phyloP scores from a whole-genome alignment of 2,113 vertebrate species.

The Sylvia atricapilla region DNA sequence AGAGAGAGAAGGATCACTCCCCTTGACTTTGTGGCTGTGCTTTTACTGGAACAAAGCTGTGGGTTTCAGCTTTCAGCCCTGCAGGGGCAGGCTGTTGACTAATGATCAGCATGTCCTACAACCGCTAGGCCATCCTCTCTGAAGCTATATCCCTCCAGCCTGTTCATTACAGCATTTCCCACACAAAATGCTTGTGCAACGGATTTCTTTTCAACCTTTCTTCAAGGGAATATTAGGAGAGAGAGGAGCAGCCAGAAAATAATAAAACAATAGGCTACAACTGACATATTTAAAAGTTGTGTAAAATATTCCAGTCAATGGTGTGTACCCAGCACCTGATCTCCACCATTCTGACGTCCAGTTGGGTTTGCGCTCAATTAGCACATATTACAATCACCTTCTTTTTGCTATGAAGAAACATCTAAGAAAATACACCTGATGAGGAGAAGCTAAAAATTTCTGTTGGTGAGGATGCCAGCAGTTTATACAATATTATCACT shows the following conservation, averaged over 20 bases:
- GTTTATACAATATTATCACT: not conserved
- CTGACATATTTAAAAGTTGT: not conserved
- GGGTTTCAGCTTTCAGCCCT: not conserved
- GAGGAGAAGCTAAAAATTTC: not conserved
- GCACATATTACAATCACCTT: not conserved
- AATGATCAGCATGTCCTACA: not conserved
- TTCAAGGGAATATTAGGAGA: not conserved
- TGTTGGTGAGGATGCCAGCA: not conserved
- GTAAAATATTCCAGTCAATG: not conserved
- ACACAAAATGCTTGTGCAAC: not conserved
- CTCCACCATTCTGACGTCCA: not conserved
- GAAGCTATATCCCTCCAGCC: not conserved
- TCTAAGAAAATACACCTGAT: not conserved
- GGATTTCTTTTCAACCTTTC: not conserved
- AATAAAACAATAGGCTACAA: not conserved
- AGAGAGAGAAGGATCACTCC: not conserved
- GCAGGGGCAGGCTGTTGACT: not conserved
- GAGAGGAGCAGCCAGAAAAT: not conserved
- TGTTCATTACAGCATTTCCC: not conserved
- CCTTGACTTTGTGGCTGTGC: not conserved
- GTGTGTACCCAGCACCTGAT: not conserved
- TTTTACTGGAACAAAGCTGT: not conserved
- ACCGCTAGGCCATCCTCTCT: rapidly evolving
- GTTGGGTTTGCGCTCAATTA: not conserved
- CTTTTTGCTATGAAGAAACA: not conserved